Percentiles rank a stretch among this genome's conserved stretches.
These are phyloP conservation scores for Pantherophis alleghaniensis DNA, from an alignment of 2,797 vertebrate species.

Conservation along the genomic window DNA sequence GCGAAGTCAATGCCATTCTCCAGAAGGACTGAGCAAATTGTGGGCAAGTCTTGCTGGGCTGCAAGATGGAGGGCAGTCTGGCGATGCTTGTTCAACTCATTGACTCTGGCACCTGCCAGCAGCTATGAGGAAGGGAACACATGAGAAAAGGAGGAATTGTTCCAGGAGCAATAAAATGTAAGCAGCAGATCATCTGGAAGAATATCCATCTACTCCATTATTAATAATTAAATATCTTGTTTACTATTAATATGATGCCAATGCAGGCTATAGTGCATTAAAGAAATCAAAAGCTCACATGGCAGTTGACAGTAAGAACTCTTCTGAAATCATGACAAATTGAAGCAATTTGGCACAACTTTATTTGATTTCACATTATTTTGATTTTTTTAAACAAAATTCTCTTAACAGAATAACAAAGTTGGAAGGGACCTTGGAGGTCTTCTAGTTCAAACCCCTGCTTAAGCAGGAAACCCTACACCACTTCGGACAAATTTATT, in stretches of 20 bases:
- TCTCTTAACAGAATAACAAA: not conserved
- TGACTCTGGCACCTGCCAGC: conserved; percentile 95
- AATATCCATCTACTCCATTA: not conserved
- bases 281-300: not conserved
- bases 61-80: conserved; percentile 96
- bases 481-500: no score
- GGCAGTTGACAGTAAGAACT: not conserved
- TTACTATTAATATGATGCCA: not conserved
- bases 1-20: conserved; percentile 95
- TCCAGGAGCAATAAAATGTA: not conserved
- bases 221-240: not conserved
- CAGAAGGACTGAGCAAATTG: conserved; percentile 94
- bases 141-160: not conserved
- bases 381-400: not conserved
- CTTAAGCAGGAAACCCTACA: no score
- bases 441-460: no score
- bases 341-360: not conserved
- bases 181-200: not conserved
- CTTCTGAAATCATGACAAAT: not conserved
- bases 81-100: conserved; percentile 95
- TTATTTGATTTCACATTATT: not conserved
- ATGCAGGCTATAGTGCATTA: not conserved
- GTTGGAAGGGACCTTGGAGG: no score
- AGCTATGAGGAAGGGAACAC: conserved; percentile 73
- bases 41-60: conserved; percentile 94